A percentile compares a stretch with the other conserved stretches of the same genome.
Evolutionary conservation across 1,140 invertebrate genomes (phyloP).

Genomic region (Prorops nasuta): DNA sequence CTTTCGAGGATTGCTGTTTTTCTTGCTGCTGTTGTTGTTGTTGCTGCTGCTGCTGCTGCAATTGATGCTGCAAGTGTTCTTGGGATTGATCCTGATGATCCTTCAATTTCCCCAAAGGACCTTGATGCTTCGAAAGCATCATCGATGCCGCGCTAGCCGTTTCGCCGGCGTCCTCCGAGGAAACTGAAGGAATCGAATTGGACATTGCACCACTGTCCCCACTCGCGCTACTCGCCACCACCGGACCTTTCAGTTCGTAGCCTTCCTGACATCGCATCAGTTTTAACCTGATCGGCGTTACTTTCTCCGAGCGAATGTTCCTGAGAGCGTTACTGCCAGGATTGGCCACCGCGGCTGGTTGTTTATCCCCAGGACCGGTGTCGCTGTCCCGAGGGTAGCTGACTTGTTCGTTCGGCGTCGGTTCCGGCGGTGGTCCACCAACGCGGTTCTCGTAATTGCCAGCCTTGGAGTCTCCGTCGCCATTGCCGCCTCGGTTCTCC

Average conservation of each 20-base stretch:
- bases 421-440: constrained; percentile 41
- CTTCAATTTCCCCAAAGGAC: constrained; percentile 7
- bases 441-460: constrained; percentile 25
- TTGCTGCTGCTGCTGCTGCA: constrained; percentile 23
- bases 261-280: constrained; percentile 75
- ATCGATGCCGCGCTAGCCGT: background rate
- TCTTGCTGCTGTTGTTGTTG: constrained; percentile 22
- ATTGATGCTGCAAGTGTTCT: constrained; percentile 34
- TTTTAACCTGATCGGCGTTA: constrained; percentile 79
- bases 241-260: constrained; percentile 56
- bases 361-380: constrained; percentile 36
- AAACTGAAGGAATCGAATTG: constrained; percentile 28
- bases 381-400: constrained; percentile 50
- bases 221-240: constrained; percentile 43
- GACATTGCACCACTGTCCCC: constrained; percentile 59
- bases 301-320: constrained; percentile 65
- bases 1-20: constrained; percentile 5
- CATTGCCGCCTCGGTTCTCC: background rate
- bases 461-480: constrained; percentile 7
- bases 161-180: constrained; percentile 1
- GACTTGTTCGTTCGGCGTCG: constrained; percentile 55
- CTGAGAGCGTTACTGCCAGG: constrained; percentile 51
- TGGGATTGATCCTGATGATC: constrained; percentile 25
- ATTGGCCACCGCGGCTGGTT: constrained; percentile 40
- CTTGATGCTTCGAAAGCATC: constrained; percentile 13